Evolutionary conservation across 2,113 vertebrate genomes (phyloP).

Genomic region (Eurystomus gularis): DNA sequence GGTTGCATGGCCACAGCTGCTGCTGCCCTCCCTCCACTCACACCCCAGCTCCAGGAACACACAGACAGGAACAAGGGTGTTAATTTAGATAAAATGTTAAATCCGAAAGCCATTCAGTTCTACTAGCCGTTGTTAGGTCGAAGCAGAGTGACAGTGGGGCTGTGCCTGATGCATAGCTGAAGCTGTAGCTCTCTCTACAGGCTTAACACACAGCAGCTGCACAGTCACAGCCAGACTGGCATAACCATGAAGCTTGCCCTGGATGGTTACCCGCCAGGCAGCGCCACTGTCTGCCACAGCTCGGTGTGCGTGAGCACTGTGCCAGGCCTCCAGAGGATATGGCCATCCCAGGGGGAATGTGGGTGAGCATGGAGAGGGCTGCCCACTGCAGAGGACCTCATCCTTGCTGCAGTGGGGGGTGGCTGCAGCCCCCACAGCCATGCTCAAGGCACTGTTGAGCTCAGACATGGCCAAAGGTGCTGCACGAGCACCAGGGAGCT

Average conservation of each 20-base stretch:
- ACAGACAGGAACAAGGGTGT: not conserved
- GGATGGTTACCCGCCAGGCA: not conserved
- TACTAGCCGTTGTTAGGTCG: not conserved
- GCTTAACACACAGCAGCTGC: not conserved
- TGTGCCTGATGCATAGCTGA: not conserved
- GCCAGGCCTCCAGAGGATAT: rapidly evolving
- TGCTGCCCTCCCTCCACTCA: not conserved
- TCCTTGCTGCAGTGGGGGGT: not conserved
- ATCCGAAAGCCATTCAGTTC: not conserved
- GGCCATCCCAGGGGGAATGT: not conserved
- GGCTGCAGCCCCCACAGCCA: rapidly evolving
- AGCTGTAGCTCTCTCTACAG: conserved; percentile 65
- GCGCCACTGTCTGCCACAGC: rapidly evolving
- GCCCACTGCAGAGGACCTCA: rapidly evolving
- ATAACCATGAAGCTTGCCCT: not conserved
- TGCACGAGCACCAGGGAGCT: rapidly evolving
- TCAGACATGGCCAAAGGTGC: rapidly evolving
- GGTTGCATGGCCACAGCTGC: rapidly evolving
- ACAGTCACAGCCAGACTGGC: not conserved
- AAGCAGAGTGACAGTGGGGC: not conserved
- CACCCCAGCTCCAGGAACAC: not conserved
- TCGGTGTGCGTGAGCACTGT: rapidly evolving
- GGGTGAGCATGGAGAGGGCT: rapidly evolving
- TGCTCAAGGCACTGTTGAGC: rapidly evolving
- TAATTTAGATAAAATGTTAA: not conserved